Percentiles rank a stretch among this genome's conserved stretches.
Conservation (phyloP, 2,888 invertebrate genomes). For the Temnothorax ravouxi region DNA sequence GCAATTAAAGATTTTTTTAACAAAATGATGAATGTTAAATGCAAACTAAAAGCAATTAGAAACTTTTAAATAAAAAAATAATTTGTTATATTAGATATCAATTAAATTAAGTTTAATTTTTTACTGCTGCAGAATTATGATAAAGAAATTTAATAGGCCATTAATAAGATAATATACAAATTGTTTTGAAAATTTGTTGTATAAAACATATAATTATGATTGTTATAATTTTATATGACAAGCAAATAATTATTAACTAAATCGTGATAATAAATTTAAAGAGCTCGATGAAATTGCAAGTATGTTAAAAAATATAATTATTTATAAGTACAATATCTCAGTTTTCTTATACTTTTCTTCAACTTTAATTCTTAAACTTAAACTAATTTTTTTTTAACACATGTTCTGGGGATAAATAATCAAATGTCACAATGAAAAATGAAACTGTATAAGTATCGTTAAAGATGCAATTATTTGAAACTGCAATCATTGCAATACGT, state of each 20-base stretch:
- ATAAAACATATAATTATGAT: neutral
- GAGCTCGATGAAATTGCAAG: neutral
- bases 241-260: neutral
- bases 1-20: neutral
- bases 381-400: neutral
- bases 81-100: neutral
- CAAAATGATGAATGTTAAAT: neutral
- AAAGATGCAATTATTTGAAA: constrained; percentile 38
- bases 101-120: neutral
- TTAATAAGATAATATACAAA: neutral
- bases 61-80: neutral
- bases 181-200: neutral
- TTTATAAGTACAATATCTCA: neutral
- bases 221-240: neutral
- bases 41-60: neutral
- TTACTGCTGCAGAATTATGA: neutral
- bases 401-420: neutral
- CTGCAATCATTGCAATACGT: constrained; percentile 19
- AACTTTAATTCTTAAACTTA: neutral
- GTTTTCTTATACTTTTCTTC: neutral
- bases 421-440: neutral
- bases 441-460: neutral
- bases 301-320: neutral
- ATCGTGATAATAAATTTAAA: neutral
- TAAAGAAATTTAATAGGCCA: neutral